Conservation (phyloP, 2,888 invertebrate species). For the Elmis aenea region DNA sequence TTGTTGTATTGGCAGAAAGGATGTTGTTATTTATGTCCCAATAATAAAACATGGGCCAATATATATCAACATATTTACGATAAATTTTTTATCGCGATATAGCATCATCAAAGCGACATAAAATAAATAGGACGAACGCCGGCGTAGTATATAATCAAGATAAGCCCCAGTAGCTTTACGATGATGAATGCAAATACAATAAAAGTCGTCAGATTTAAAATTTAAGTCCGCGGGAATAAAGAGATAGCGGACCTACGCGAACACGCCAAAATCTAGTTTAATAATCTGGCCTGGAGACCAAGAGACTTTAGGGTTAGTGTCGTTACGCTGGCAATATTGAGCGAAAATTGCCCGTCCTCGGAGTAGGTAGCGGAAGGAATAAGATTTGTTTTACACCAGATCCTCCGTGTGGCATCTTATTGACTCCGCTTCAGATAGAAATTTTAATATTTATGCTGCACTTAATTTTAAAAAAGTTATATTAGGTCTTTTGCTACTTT, state of each 20-base stretch:
- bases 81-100: too few species aligned
- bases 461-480: too few species aligned
- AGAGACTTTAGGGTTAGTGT: too few species aligned
- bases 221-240: constrained; percentile 8
- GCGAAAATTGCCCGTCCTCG: constrained; percentile 13
- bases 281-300: constrained; percentile 17
- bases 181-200: constrained; percentile 14
- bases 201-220: constrained; percentile 14
- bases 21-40: constrained; percentile 5
- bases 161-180: constrained; percentile 6
- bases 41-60: neutral
- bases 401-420: constrained; percentile 15
- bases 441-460: constrained; percentile 20
- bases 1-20: too few species aligned
- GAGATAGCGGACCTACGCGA: constrained; percentile 11
- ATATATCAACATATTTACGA: too few species aligned
- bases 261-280: constrained; percentile 15
- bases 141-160: too few species aligned
- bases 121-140: too few species aligned
- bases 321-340: constrained; percentile 18
- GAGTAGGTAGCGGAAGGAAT: constrained; percentile 14
- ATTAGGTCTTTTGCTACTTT: too few species aligned
- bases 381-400: constrained; percentile 16
- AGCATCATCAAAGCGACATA: too few species aligned
- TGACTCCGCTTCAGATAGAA: constrained; percentile 16